Evolutionary conservation across 2,888 invertebrate genomes (phyloP).

Genomic region (Agapostemon virescens): DNA sequence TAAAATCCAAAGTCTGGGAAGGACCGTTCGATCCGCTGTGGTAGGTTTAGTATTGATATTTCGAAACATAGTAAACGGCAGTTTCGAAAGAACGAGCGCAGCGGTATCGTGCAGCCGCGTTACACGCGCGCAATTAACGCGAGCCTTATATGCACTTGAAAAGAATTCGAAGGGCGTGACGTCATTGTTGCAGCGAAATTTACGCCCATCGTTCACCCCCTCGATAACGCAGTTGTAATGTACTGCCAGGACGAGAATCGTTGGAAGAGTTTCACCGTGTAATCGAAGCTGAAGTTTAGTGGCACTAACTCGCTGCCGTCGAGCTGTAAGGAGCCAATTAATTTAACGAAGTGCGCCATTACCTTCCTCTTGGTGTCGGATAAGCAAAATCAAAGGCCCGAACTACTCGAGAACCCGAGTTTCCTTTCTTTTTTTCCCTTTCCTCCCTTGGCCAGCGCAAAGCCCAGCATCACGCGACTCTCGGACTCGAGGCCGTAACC

Average conservation of each 20-base stretch:
- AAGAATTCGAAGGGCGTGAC: constrained; percentile 5
- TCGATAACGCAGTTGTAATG: constrained; percentile 44
- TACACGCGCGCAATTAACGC: background rate
- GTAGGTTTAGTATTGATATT: too few species aligned
- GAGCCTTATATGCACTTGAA: background rate
- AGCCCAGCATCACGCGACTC: constrained; percentile 52
- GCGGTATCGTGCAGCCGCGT: background rate
- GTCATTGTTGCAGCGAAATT: constrained; percentile 24
- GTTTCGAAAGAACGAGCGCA: background rate
- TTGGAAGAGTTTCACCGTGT: constrained; percentile 59
- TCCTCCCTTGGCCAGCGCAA: constrained; percentile 14
- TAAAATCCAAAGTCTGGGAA: too few species aligned
- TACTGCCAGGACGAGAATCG: constrained; percentile 28
- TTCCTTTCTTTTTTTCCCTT: constrained; percentile 15
- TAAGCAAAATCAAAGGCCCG: constrained; percentile 66
- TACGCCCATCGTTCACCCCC: background rate
- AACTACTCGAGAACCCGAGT: constrained; percentile 54
- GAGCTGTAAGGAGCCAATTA: constrained; percentile 67
- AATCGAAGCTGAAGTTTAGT: constrained; percentile 69
- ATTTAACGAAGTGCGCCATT: constrained; percentile 73
- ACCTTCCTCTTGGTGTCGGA: constrained; percentile 67
- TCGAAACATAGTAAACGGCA: too few species aligned
- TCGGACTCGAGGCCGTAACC: constrained; percentile 30
- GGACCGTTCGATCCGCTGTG: too few species aligned
- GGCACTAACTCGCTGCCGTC: constrained; percentile 64